phyloP scores from a whole-genome alignment of 2,113 vertebrate genomes.

The Otocyon megalotis region DNA sequence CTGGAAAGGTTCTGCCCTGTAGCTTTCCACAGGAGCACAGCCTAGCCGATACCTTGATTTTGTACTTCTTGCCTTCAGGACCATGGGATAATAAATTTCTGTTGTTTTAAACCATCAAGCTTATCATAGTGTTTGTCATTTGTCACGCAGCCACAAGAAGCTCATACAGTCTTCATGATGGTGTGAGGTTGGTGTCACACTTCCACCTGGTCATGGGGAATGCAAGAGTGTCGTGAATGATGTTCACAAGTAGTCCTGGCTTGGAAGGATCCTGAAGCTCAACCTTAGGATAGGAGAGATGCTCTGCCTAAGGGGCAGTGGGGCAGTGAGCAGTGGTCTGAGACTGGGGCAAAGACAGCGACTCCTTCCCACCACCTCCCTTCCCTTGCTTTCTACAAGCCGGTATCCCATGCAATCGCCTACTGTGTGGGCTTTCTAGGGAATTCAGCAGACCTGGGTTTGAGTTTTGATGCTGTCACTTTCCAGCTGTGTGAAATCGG shows the following conservation, averaged over 20 bases:
- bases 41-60: background rate
- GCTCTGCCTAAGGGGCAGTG: background rate
- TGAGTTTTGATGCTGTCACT: background rate
- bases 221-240: background rate
- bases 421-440: background rate
- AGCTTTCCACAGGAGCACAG: too few species aligned
- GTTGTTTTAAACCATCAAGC: background rate
- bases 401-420: fast-evolving
- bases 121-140: background rate
- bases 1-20: background rate
- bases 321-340: too few species aligned
- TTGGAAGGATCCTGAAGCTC: background rate
- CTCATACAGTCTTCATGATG: too few species aligned
- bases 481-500: background rate
- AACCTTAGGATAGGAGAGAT: fast-evolving
- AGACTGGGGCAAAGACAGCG: background rate
- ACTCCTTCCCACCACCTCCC: fast-evolving
- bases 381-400: fast-evolving
- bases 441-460: background rate
- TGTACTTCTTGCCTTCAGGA: background rate
- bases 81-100: background rate
- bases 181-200: background rate
- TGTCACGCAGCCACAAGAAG: background rate
- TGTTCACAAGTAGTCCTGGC: background rate
- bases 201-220: background rate